Percentiles rank a stretch among this genome's conserved stretches.
Conservation (phyloP, 2,888 invertebrate genomes). For the Toxonevra muliebris region DNA sequence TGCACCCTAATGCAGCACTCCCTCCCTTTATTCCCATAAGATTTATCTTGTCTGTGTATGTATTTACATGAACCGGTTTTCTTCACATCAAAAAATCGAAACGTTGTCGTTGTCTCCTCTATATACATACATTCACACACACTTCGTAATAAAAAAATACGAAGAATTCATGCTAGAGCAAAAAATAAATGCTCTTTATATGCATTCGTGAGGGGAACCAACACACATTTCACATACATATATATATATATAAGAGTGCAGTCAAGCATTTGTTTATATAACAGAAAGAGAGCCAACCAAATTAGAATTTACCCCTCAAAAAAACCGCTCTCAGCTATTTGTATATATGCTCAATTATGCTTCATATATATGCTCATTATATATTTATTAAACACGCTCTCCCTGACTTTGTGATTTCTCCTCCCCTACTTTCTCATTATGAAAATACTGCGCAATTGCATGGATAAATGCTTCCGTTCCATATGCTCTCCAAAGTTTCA, state of each 20-base stretch:
- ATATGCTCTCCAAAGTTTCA: background rate
- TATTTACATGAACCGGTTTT: constrained; percentile 30
- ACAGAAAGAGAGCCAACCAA: no score
- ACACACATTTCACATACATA: no score
- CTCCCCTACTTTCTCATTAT: constrained; percentile 5
- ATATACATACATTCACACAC: constrained; percentile 6
- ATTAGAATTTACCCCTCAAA: no score
- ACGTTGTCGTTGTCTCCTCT: no score
- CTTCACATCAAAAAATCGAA: constrained; percentile 26
- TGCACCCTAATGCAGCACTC: no score
- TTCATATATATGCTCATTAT: no score
- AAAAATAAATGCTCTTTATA: constrained; percentile 9
- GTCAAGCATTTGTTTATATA: constrained; percentile 20
- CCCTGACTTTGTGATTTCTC: background rate
- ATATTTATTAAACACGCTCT: no score
- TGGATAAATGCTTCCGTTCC: background rate
- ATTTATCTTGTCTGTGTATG: constrained; percentile 28
- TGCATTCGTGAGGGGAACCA: no score
- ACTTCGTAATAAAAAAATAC: background rate
- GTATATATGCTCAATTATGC: no score
- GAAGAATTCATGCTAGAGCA: constrained; percentile 8
- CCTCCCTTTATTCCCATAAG: constrained; percentile 12
- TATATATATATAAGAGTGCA: constrained; percentile 19
- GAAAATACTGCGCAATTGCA: constrained; percentile 29
- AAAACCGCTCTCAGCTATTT: no score